Evolutionary conservation across 2,113 vertebrate species (phyloP).

Genomic region (Brienomyrus brachyistius): DNA sequence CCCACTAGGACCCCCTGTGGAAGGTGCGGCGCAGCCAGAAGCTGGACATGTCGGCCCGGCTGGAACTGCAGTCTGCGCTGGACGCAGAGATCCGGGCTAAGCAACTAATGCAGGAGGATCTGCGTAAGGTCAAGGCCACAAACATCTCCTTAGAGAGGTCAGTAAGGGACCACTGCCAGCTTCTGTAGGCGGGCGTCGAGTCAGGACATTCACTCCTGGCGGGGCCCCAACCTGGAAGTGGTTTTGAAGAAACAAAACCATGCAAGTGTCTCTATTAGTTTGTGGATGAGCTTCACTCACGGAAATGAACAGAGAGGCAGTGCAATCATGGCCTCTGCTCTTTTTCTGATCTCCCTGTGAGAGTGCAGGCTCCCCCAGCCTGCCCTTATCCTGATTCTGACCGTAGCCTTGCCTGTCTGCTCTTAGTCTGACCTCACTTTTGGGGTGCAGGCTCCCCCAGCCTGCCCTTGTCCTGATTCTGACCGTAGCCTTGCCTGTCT

Average conservation of each 20-base stretch:
- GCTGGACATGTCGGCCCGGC: constrained; percentile 90
- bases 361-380: no score
- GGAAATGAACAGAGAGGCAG: neutral
- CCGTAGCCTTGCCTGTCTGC: no score
- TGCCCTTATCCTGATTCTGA: no score
- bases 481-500: no score
- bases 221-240: no score
- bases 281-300: neutral
- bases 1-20: constrained; percentile 84
- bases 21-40: constrained; percentile 95
- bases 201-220: neutral
- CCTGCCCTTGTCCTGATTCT: no score
- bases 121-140: constrained; percentile 76
- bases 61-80: constrained; percentile 90
- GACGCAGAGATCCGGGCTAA: constrained; percentile 95
- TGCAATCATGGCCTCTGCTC: neutral
- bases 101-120: constrained; percentile 85
- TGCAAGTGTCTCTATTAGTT: no score
- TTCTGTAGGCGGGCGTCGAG: neutral
- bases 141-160: constrained; percentile 87
- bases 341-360: neutral
- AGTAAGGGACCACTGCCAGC: constrained; percentile 17
- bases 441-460: no score
- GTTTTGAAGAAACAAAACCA: no score
- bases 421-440: no score